Conservation (phyloP, 2,888 invertebrate species). For the Vesta saturnalis region DNA sequence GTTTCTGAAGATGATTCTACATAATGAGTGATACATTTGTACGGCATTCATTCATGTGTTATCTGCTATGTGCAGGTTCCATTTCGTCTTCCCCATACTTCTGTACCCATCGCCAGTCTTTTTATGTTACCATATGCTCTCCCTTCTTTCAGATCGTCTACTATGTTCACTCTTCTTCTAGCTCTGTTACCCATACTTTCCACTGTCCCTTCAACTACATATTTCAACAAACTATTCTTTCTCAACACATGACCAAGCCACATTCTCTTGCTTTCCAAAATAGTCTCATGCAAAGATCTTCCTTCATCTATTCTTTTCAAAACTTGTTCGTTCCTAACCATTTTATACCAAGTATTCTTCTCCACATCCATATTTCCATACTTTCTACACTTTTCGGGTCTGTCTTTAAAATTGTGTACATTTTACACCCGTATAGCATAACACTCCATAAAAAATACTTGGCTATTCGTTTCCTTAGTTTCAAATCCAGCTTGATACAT, state of each 20-base stretch:
- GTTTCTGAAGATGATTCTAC: too few species aligned
- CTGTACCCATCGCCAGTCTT: neutral
- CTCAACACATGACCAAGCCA: too few species aligned
- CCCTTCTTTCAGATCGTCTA: neutral
- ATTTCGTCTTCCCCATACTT: neutral
- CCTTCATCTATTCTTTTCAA: neutral
- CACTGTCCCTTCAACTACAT: neutral
- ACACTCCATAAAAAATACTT: neutral
- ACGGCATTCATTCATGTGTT: too few species aligned
- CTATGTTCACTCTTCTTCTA: neutral
- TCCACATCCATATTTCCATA: too few species aligned
- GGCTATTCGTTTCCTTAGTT: neutral
- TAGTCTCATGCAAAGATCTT: neutral
- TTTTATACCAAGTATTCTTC: too few species aligned
- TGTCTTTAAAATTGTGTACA: neutral
- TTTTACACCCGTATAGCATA: neutral
- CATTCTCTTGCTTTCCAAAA: too few species aligned
- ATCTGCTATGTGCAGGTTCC: neutral
- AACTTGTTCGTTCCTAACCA: neutral
- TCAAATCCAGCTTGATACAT: neutral
- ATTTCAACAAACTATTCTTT: too few species aligned
- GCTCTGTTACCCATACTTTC: neutral
- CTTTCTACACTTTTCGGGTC: too few species aligned
- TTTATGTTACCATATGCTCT: neutral
- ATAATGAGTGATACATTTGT: too few species aligned